Percentiles rank a stretch among this genome's conserved stretches.
phyloP scores from a whole-genome alignment of 1,140 invertebrate genomes.

The Antheraea pernyi region DNA sequence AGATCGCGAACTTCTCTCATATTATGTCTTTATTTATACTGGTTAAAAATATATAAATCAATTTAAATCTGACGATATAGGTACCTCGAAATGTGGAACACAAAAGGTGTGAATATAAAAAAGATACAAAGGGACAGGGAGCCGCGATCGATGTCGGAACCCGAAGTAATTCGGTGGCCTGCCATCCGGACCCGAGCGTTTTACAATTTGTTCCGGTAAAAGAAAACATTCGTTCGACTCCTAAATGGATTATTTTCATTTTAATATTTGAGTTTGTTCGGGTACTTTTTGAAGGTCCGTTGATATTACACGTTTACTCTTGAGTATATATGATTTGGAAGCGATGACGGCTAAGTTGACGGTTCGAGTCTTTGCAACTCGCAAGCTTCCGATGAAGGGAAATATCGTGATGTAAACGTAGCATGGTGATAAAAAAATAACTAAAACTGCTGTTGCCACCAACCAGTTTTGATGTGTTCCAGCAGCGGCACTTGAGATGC shows the following conservation, averaged over 20 bases:
- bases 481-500: too few species aligned
- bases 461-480: too few species aligned
- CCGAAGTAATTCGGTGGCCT: constrained; percentile 18
- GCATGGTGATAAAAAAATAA: too few species aligned
- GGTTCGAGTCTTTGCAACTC: too few species aligned
- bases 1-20: too few species aligned
- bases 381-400: too few species aligned
- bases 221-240: constrained; percentile 21
- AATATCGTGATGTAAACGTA: too few species aligned
- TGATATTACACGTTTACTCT: not conserved
- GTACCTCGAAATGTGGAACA: not conserved
- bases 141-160: not conserved
- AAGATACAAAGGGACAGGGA: not conserved
- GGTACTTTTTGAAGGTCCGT: not conserved
- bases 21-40: too few species aligned
- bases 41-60: too few species aligned
- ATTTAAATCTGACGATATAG: too few species aligned
- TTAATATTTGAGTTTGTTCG: constrained; percentile 1
- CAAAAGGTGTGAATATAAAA: not conserved
- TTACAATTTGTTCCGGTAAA: constrained; percentile 20
- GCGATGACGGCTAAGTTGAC: too few species aligned
- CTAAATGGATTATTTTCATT: constrained; percentile 14
- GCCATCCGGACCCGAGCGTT: constrained; percentile 12
- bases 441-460: too few species aligned
- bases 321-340: not conserved